Percentiles rank a stretch among this genome's conserved stretches.
These are phyloP conservation scores for Pimephales promelas DNA, from an alignment of 2,113 vertebrate genomes.

Conservation along the genomic window DNA sequence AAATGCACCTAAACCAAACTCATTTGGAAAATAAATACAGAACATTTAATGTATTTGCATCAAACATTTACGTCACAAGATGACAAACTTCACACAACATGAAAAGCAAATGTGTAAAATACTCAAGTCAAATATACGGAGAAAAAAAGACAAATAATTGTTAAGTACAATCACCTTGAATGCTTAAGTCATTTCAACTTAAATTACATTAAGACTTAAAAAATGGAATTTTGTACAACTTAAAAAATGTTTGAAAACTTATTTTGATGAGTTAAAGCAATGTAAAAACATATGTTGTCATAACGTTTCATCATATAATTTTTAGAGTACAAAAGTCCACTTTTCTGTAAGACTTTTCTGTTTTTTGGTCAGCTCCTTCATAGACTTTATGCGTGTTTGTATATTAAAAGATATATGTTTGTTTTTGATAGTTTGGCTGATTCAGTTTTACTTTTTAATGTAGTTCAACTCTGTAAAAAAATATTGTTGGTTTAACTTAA, in stretches of 20 bases:
- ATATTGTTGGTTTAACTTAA: too few relatives aligned
- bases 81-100: conserved; percentile 4
- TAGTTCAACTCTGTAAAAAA: too few relatives aligned
- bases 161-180: too few relatives aligned
- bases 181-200: too few relatives aligned
- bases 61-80: neutral
- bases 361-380: neutral
- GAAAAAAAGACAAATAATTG: neutral
- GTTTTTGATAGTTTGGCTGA: neutral
- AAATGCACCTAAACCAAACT: neutral
- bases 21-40: neutral
- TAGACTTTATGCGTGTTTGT: neutral
- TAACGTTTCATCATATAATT: too few relatives aligned
- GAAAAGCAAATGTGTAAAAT: conserved; percentile 1
- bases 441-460: neutral
- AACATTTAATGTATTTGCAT: neutral
- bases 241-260: too few relatives aligned
- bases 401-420: neutral
- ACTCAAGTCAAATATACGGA: neutral
- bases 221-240: too few relatives aligned
- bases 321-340: too few relatives aligned
- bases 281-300: too few relatives aligned
- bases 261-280: too few relatives aligned
- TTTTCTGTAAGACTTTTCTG: neutral
- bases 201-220: too few relatives aligned